These are phyloP conservation scores for Limnephilus lunatus DNA, from an alignment of 2,888 invertebrate genomes.

Conservation along the genomic window DNA sequence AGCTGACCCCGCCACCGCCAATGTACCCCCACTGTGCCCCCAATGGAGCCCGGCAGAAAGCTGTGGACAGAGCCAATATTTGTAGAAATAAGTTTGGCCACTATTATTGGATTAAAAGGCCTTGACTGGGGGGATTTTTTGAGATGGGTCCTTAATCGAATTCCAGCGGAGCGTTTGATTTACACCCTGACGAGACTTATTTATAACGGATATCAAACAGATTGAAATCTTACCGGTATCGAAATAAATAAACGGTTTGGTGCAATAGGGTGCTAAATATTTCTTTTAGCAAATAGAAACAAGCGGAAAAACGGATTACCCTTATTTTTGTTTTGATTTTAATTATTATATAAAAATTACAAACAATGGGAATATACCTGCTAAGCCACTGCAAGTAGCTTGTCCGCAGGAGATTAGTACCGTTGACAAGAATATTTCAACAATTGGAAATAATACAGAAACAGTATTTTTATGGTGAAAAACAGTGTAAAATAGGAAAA, in stretches of 20 bases:
- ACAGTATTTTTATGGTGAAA: too few relatives aligned
- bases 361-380: too few relatives aligned
- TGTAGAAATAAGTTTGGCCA: slow-evolving; percentile 33
- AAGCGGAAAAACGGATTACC: too few relatives aligned
- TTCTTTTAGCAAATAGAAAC: neutral
- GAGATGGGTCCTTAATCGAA: slow-evolving; percentile 39
- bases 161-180: slow-evolving; percentile 26
- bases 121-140: slow-evolving; percentile 27
- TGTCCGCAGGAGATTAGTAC: too few relatives aligned
- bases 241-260: neutral
- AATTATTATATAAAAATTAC: too few relatives aligned
- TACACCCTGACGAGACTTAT: slow-evolving; percentile 33
- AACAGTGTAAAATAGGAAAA: too few relatives aligned
- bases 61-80: slow-evolving; percentile 38
- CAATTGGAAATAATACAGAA: too few relatives aligned
- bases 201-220: slow-evolving; percentile 25
- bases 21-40: too few relatives aligned
- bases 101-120: slow-evolving; percentile 39
- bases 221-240: slow-evolving; percentile 13
- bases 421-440: too few relatives aligned
- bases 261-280: neutral
- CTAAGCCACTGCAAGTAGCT: too few relatives aligned
- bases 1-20: neutral
- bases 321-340: too few relatives aligned
- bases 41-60: neutral